Conservation (phyloP, 2,888 invertebrate species). For the Drosophila affinis region DNA sequence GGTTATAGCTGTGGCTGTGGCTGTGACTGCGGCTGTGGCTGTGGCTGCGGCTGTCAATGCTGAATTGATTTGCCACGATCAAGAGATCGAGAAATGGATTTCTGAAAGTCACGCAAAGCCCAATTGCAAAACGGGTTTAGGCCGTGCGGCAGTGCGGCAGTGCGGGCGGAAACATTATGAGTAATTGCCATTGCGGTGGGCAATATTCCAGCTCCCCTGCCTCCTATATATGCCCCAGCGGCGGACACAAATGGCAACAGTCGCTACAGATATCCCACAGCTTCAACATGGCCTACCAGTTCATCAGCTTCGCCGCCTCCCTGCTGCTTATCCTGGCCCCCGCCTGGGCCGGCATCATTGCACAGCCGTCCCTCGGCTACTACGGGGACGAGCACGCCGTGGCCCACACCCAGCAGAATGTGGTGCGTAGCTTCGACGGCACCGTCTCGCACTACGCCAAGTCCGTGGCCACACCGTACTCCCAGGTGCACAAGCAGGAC, state of each 20-base stretch:
- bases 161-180: slow-evolving; percentile 34
- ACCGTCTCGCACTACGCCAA: slow-evolving; percentile 86
- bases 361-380: slow-evolving; percentile 58
- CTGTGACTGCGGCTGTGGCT: slow-evolving; percentile 51
- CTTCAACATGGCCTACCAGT: slow-evolving; percentile 83
- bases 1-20: slow-evolving; percentile 51
- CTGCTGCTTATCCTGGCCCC: slow-evolving; percentile 84
- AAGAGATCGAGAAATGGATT: slow-evolving; percentile 68
- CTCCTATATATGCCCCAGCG: slow-evolving; percentile 55
- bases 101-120: slow-evolving; percentile 73
- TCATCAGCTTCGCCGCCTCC: slow-evolving; percentile 85
- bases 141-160: neutral
- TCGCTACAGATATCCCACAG: slow-evolving; percentile 51
- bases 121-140: slow-evolving; percentile 46
- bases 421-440: slow-evolving; percentile 85
- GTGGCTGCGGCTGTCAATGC: slow-evolving; percentile 39
- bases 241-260: slow-evolving; percentile 57
- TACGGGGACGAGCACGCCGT: slow-evolving; percentile 68
- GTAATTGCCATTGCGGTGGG: slow-evolving; percentile 47
- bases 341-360: slow-evolving; percentile 86
- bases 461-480: slow-evolving; percentile 86
- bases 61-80: slow-evolving; percentile 73
- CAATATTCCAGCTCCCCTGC: slow-evolving; percentile 3
- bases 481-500: slow-evolving; percentile 86
- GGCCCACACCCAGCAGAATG: slow-evolving; percentile 85